A percentile compares a stretch with the other conserved stretches of the same genome.
phyloP scores from a whole-genome alignment of 2,888 invertebrate genomes.

The Fissipunctia ypsillon region DNA sequence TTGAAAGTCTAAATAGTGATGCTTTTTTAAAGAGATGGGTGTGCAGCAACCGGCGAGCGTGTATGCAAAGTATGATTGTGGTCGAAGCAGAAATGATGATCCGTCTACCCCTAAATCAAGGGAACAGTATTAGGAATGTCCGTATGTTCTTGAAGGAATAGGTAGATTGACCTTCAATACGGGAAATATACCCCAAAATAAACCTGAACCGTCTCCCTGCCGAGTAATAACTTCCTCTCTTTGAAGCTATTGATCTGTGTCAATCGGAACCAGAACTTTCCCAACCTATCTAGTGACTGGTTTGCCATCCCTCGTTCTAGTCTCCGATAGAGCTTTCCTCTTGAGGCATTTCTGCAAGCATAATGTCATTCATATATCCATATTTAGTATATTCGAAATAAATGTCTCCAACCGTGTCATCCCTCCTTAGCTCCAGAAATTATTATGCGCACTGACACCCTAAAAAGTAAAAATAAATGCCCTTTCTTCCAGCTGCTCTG shows the following conservation, averaged over 20 bases:
- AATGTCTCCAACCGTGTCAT: neutral
- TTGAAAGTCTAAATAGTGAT: neutral
- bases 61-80: neutral
- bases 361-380: neutral
- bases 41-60: neutral
- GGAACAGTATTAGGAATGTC: neutral
- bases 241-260: neutral
- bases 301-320: neutral
- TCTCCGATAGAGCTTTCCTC: neutral
- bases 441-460: slow-evolving; percentile 41
- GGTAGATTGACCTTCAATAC: neutral
- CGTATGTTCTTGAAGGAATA: neutral
- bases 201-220: neutral
- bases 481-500: slow-evolving; percentile 43
- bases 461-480: slow-evolving; percentile 27
- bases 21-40: neutral
- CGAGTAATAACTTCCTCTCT: neutral
- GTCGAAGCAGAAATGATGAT: neutral
- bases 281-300: neutral
- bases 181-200: neutral
- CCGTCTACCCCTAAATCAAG: neutral
- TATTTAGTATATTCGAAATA: neutral
- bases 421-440: slow-evolving; percentile 28
- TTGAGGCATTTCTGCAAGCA: neutral
- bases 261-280: neutral